phyloP scores from a whole-genome alignment of 1,140 invertebrate genomes.

The Ostrea denselamellosa region DNA sequence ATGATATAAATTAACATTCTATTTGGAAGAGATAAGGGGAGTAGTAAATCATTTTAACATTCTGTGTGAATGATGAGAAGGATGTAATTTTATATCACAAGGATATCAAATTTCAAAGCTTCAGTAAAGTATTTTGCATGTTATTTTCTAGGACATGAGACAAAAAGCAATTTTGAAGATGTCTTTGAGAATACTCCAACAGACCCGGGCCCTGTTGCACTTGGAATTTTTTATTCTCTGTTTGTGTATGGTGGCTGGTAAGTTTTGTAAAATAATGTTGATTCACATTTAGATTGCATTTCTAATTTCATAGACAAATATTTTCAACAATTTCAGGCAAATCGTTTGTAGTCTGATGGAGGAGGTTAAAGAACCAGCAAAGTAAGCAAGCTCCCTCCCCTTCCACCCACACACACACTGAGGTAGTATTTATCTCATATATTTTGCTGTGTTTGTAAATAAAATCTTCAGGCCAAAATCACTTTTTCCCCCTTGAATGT shows the following conservation, averaged over 20 bases:
- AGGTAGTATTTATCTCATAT: too few relatives aligned
- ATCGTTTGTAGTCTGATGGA: conserved; percentile 87
- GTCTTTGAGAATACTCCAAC: conserved; percentile 93
- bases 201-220: conserved; percentile 91
- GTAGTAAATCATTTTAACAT: too few relatives aligned
- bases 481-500: too few relatives aligned
- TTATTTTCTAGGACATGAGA: conserved; percentile 45
- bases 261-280: conserved; percentile 65
- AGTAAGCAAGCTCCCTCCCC: conserved; percentile 80
- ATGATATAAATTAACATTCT: too few relatives aligned
- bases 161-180: conserved; percentile 87
- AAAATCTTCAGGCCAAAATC: too few relatives aligned
- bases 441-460: too few relatives aligned
- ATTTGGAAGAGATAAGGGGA: too few relatives aligned
- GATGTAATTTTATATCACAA: too few relatives aligned
- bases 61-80: too few relatives aligned
- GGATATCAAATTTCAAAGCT: too few relatives aligned
- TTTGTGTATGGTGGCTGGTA: conserved; percentile 99
- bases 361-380: conserved; percentile 95
- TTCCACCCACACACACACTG: too few relatives aligned
- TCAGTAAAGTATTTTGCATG: neutral
- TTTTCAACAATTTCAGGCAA: conserved; percentile 61
- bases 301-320: neutral
- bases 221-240: conserved; percentile 98
- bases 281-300: neutral